Evolutionary conservation across 2,113 vertebrate species (phyloP).

Genomic region (Isurus oxyrinchus): DNA sequence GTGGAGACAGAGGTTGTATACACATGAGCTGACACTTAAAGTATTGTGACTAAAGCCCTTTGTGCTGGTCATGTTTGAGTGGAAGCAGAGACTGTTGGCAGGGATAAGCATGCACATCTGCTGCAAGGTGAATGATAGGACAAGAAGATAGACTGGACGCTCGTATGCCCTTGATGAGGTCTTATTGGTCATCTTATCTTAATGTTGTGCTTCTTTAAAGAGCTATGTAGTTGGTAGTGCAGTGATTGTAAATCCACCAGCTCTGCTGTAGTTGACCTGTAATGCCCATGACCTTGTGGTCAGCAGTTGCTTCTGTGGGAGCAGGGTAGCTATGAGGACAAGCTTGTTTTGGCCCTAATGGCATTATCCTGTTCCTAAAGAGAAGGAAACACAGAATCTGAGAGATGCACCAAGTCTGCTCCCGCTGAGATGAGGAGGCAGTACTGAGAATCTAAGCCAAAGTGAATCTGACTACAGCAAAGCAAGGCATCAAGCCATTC

Average conservation of each 20-base stretch:
- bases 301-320: not conserved
- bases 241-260: too few species aligned
- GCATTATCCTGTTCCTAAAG: not conserved
- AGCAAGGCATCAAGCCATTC: not conserved
- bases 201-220: not conserved
- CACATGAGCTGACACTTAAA: not conserved
- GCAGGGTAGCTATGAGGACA: not conserved
- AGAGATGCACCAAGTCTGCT: not conserved
- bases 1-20: not conserved
- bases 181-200: not conserved
- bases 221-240: not conserved
- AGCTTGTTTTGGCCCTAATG: not conserved
- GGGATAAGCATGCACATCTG: not conserved
- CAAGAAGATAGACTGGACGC: not conserved
- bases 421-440: not conserved
- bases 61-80: not conserved
- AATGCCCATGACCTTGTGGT: not conserved
- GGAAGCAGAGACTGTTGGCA: not conserved
- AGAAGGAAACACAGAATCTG: not conserved
- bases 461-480: not conserved
- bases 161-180: not conserved
- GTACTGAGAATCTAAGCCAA: not conserved
- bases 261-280: not conserved
- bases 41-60: not conserved
- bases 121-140: not conserved